Evolutionary conservation across 2,888 invertebrate species (phyloP).

Genomic region (Zhengitettix transpicula): DNA sequence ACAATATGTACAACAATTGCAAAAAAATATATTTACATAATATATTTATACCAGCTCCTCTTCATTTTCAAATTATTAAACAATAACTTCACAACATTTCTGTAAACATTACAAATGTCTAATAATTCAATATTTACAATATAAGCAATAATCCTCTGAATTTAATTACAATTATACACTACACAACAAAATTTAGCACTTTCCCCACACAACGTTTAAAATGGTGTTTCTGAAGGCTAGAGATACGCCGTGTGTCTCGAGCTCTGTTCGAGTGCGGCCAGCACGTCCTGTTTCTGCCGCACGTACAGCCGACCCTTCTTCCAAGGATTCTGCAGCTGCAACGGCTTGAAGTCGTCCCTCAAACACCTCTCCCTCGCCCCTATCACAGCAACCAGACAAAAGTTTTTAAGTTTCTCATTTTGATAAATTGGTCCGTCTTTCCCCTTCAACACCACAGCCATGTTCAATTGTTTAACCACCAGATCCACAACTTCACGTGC

Average conservation of each 20-base stretch:
- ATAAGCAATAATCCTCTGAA: too few relatives aligned
- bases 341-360: slow-evolving; percentile 82
- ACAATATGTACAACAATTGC: too few relatives aligned
- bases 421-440: slow-evolving; percentile 74
- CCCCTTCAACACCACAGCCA: slow-evolving; percentile 75
- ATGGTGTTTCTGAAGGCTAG: too few relatives aligned
- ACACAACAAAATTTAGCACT: too few relatives aligned
- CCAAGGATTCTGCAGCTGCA: slow-evolving; percentile 92
- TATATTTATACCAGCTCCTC: too few relatives aligned
- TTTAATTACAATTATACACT: too few relatives aligned
- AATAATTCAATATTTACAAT: too few relatives aligned
- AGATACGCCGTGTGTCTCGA: slow-evolving; percentile 57
- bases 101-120: too few relatives aligned
- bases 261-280: slow-evolving; percentile 77
- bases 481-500: slow-evolving; percentile 90
- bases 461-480: slow-evolving; percentile 88
- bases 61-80: too few relatives aligned
- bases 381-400: slow-evolving; percentile 89
- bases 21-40: too few relatives aligned
- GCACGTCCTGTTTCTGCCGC: slow-evolving; percentile 72
- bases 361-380: slow-evolving; percentile 88
- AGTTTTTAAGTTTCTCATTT: slow-evolving; percentile 67
- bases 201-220: too few relatives aligned
- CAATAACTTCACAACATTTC: too few relatives aligned
- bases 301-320: slow-evolving; percentile 85